phyloP scores from a whole-genome alignment of 2,797 vertebrate genomes.

The Falco columbarius region DNA sequence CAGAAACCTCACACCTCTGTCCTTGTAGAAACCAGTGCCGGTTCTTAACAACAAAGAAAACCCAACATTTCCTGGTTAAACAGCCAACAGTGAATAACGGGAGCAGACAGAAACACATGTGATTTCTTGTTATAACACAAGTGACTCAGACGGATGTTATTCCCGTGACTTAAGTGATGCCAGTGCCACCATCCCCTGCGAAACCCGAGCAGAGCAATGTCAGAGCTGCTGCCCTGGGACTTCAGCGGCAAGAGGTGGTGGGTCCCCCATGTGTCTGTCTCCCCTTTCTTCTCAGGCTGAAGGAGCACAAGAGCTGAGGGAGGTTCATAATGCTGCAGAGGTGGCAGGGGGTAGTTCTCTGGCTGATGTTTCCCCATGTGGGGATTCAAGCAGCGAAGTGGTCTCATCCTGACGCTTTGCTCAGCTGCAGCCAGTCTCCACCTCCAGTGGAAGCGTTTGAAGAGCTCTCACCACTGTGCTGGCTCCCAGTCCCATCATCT shows the following conservation, averaged over 20 bases:
- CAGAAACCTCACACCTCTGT: background rate
- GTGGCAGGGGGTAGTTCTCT: background rate
- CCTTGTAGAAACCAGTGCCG: background rate
- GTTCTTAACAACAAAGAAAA: background rate
- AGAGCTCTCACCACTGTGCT: accelerated
- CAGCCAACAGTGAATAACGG: accelerated
- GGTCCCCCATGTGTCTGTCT: accelerated
- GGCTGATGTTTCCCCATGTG: background rate
- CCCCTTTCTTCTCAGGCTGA: background rate
- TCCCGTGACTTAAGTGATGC: background rate
- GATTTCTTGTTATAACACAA: background rate
- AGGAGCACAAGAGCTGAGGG: background rate
- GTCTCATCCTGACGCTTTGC: background rate
- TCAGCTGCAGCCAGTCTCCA: background rate
- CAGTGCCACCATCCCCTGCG: background rate
- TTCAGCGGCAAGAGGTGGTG: background rate
- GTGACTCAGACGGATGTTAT: background rate
- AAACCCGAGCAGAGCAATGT: background rate
- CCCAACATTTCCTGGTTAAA: background rate
- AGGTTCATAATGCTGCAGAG: background rate
- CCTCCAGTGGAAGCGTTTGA: background rate
- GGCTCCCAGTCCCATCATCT: accelerated
- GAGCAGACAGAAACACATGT: background rate
- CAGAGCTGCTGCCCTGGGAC: background rate
- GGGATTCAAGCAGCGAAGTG: background rate